Evolutionary conservation across 1,140 invertebrate genomes (phyloP).

Genomic region (Nephila pilipes): DNA sequence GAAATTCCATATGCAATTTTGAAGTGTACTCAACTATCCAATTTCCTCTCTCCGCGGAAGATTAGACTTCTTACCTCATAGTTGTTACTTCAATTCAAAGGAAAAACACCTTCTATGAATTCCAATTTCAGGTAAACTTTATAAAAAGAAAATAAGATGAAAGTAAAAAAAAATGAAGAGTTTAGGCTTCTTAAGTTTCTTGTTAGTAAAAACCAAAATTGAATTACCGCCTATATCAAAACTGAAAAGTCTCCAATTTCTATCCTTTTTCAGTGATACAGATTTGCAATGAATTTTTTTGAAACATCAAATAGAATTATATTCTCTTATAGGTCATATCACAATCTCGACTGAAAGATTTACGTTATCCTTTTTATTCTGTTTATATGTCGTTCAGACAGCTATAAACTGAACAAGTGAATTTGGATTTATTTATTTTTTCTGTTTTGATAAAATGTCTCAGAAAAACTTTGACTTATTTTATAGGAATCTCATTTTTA

Average conservation of each 20-base stretch:
- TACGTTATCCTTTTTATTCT: not conserved
- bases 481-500: no score
- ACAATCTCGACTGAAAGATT: not conserved
- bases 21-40: no score
- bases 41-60: not conserved
- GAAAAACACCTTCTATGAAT: not conserved
- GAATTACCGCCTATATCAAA: conserved; percentile 30
- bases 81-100: not conserved
- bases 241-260: conserved; percentile 19
- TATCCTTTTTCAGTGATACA: conserved; percentile 20
- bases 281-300: conserved; percentile 22
- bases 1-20: not conserved
- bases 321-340: not conserved
- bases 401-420: not conserved
- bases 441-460: no score
- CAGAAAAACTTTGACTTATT: no score
- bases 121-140: not conserved
- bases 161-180: not conserved
- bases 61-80: not conserved
- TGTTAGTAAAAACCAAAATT: not conserved
- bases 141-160: not conserved
- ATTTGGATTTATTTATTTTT: not conserved
- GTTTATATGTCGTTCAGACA: not conserved
- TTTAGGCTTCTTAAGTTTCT: conserved; percentile 18
- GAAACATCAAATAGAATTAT: conserved; percentile 42